Evolutionary conservation across 2,797 vertebrate species (phyloP), one percentile per base, ranked within the genome.

Genomic region (Moxostoma hubbsi): DNA sequence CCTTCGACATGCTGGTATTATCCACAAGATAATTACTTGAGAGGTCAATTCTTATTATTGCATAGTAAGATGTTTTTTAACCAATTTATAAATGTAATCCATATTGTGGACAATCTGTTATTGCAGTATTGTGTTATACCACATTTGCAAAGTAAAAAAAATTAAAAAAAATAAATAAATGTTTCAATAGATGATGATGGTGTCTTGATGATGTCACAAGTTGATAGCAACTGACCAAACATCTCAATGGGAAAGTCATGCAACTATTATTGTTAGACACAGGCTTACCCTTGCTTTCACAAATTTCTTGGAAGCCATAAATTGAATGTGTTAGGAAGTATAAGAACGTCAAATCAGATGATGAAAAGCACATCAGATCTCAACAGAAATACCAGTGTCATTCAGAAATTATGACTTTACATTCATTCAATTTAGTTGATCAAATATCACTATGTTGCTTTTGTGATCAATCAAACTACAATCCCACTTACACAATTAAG

Each of bases 211-310:
- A 1, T 46, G 2, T 49, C 9, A 66, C 15, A 58, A 50, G 24
- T 6, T 54, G 9, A 53, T 9, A 74, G 12, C 24, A 64, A 53
- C 50, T 6, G 16, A 76, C 55, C 1, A 15, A 75, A 51, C n/a
- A 59, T 47, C 43, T 69, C 7, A 45, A 36, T 36, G 36, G 15
- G 45, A 6, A 64, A 12, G 47, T 70, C 5, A 67, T 67, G 54
- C 45, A 64, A 12, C 58, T 43, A 58, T 63, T 59, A 66, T 15
- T 58, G n/a, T 6, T 51, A 65, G 82, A 85, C 71, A 83, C 85
- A 75, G 82, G 92, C 96, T 96, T 95, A 95, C 95, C 95, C 94
- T 94, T 71, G 94, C 95, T 94, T 93, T 95, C 94, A 94, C 91
- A 86, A 95, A 96, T 95, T 96, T 97, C 96, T 96, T 94, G 90